Conservation (phyloP, 2,797 vertebrate species). For the Pipistrellus pygmaeus region DNA sequence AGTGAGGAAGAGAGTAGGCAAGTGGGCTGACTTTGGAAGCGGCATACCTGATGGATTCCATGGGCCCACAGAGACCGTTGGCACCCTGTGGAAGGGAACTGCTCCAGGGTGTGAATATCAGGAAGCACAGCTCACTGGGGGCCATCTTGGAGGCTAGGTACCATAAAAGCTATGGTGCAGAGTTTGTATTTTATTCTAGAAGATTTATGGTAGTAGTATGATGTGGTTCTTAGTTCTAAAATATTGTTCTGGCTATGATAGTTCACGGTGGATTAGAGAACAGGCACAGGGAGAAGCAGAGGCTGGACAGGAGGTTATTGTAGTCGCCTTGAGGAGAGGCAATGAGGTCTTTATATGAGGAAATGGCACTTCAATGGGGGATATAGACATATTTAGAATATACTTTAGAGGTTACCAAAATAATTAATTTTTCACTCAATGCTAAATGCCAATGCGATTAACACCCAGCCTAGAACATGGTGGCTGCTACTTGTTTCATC, state of each 20-base stretch:
- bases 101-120: background rate
- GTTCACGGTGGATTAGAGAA: background rate
- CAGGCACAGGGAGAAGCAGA: background rate
- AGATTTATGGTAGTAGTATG: background rate
- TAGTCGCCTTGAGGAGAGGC: background rate
- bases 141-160: background rate
- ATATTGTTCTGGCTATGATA: background rate
- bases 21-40: background rate
- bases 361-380: background rate
- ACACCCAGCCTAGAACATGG: background rate
- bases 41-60: background rate
- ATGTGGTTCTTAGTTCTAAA: constrained; percentile 10
- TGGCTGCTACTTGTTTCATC: background rate
- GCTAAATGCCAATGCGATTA: background rate
- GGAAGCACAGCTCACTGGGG: background rate
- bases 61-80: background rate
- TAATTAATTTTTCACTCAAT: background rate
- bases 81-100: background rate
- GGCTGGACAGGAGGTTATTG: background rate
- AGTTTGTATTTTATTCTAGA: constrained; percentile 12
- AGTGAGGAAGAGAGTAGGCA: background rate
- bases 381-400: background rate
- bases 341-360: background rate
- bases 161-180: background rate
- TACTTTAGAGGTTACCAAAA: background rate